phyloP scores from a whole-genome alignment of 2,113 vertebrate species.

The Phylloscopus trochilus region DNA sequence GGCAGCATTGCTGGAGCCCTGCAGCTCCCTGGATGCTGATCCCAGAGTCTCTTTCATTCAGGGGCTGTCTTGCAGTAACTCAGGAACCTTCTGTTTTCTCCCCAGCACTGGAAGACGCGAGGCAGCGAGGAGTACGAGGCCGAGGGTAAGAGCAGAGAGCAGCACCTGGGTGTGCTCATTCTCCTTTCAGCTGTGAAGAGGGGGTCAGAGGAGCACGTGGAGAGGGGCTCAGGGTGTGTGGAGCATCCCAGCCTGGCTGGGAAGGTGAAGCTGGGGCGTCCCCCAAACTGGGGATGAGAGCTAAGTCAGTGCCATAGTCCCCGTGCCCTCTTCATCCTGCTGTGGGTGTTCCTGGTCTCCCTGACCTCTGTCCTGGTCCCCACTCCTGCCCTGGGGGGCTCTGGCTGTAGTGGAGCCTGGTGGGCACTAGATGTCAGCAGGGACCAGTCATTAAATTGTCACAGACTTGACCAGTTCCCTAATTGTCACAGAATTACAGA shows the following conservation, averaged over 20 bases:
- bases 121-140: slow-evolving; percentile 91
- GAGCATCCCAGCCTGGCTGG: background rate
- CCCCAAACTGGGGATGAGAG: background rate
- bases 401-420: background rate
- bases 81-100: background rate
- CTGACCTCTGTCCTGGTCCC: background rate
- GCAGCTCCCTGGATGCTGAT: background rate
- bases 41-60: background rate
- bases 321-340: background rate
- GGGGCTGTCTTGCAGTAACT: background rate
- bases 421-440: slow-evolving; percentile 10
- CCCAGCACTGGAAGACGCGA: slow-evolving; percentile 82
- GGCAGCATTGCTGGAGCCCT: background rate
- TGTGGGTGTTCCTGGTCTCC: background rate
- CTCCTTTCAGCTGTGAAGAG: background rate
- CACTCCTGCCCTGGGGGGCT: background rate
- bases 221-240: background rate
- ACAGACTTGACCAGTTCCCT: too few relatives aligned
- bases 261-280: background rate
- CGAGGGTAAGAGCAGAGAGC: slow-evolving; percentile 78
- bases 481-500: background rate
- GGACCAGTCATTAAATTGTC: background rate
- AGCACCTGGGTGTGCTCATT: fast-evolving
- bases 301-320: fast-evolving
- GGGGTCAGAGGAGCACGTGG: background rate